These are phyloP conservation scores for Drosophila ercepeae DNA, from an alignment of 1,140 invertebrate genomes.

Conservation along the genomic window DNA sequence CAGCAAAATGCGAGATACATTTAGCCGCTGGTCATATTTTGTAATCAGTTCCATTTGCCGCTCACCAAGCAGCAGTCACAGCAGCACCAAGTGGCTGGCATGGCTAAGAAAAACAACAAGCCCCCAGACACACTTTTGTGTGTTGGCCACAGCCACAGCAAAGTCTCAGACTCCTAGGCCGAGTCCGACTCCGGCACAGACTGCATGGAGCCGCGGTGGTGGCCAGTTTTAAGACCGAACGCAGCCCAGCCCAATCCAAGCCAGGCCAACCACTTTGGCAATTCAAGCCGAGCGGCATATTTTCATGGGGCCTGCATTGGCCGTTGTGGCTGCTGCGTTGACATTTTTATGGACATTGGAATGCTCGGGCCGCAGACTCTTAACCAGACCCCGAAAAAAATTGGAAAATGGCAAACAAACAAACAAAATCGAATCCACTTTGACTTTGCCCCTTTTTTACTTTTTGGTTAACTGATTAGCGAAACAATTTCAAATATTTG, in stretches of 20 bases:
- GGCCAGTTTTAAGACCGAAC: conserved; percentile 43
- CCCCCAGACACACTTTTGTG: conserved; percentile 34
- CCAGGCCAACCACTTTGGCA: conserved; percentile 50
- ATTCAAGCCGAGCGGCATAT: conserved; percentile 51
- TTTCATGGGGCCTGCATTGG: conserved; percentile 40
- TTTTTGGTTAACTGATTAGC: conserved; percentile 50
- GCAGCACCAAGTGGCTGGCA: conserved; percentile 1
- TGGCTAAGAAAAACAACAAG: conserved; percentile 1
- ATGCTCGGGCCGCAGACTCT: conserved; percentile 40
- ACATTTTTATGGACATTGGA: conserved; percentile 81
- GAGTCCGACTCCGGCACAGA: conserved; percentile 33
- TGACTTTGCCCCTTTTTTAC: conserved; percentile 52
- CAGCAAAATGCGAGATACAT: conserved; percentile 78
- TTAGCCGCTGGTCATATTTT: conserved; percentile 81
- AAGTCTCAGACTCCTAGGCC: conserved; percentile 20
- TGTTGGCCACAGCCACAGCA: conserved; percentile 17
- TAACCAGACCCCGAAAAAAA: conserved; percentile 20
- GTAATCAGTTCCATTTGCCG: conserved; percentile 82
- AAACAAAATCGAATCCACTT: conserved; percentile 30
- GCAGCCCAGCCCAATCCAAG: conserved; percentile 29
- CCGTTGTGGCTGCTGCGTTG: conserved; percentile 59
- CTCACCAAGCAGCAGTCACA: conserved; percentile 31
- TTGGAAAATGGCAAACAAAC: conserved; percentile 20
- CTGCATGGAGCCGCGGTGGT: conserved; percentile 51
- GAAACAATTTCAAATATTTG: conserved; percentile 68